A percentile compares a stretch with the other conserved stretches of the same genome.
Evolutionary conservation across 2,888 invertebrate species (phyloP).

Genomic region (Pollenia angustigena): DNA sequence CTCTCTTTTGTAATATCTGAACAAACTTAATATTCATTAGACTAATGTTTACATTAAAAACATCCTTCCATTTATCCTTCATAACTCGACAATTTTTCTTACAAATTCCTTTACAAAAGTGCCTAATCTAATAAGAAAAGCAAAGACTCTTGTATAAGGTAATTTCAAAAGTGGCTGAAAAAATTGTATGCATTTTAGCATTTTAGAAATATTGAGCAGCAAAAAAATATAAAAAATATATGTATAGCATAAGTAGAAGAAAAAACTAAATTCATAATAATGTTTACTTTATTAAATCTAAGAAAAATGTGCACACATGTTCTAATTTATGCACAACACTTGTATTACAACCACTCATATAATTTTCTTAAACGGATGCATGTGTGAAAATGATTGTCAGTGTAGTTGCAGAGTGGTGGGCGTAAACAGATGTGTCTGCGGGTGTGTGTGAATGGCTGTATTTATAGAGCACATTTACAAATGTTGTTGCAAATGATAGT

Average conservation of each 20-base stretch:
- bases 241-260: neutral
- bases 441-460: neutral
- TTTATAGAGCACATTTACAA: neutral
- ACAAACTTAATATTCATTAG: too few relatives aligned
- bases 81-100: too few relatives aligned
- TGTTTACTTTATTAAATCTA: slow-evolving; percentile 51
- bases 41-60: too few relatives aligned
- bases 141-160: too few relatives aligned
- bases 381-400: slow-evolving; percentile 9
- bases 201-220: too few relatives aligned
- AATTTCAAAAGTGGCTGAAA: too few relatives aligned
- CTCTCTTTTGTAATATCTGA: too few relatives aligned
- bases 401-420: neutral
- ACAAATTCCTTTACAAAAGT: too few relatives aligned
- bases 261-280: slow-evolving; percentile 42
- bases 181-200: too few relatives aligned
- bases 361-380: slow-evolving; percentile 42
- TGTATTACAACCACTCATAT: slow-evolving; percentile 37
- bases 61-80: too few relatives aligned
- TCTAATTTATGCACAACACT: slow-evolving; percentile 54
- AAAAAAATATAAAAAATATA: neutral
- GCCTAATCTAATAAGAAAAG: too few relatives aligned
- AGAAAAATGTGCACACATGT: slow-evolving; percentile 51
- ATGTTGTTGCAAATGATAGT: slow-evolving; percentile 40
- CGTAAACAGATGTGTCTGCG: neutral